Base-by-base conservation (phyloP, 1,140 invertebrate genomes). In the Ylistrum balloti region DNA sequence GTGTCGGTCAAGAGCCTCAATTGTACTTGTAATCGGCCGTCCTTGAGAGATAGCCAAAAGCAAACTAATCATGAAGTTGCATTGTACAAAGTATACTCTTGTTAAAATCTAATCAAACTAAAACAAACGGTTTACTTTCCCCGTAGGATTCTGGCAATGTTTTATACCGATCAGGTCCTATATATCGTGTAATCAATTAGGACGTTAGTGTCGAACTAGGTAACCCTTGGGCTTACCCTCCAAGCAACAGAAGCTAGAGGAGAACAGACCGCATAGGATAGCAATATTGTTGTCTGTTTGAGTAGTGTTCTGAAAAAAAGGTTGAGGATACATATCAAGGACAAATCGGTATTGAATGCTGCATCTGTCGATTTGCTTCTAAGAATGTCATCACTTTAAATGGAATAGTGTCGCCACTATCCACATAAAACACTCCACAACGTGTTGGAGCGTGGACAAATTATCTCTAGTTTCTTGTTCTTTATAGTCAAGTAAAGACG, bases 71-170 rank as follows among this genome's bases (percentile, higher is more conserved):
- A 74, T 74, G 22, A 74, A 74, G 56, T 1, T 74, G 22, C 22
- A 28, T 17, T 74, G 56, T n/a, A n/a, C n/a, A 74, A 74, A 28
- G 22, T 74, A 74, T 74, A 74, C 22, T 28, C 22, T 74, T 22
- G 5, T 74, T 28, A 74, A n/a, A 74, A n/a, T n/a, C 2, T 74
- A 28, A 74, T 74, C n/a, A 74, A 74, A 28, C 56, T 28, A 28
- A n/a, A 74, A 28, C 28, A 74, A 28, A 74, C 22, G 56, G 56
- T 74, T 74, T 74, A 74, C 56, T 74, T 74, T 74, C 56, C 56
- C 56, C 15, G n/a, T n/a, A 28, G 56, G 56, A 28, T 28, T 74
- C 56, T 74, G 56, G 22, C n/a, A 74, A 74, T 74, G 17, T 74
- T 28, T 28, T 3, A 74, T 74, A 74, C n/a, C 9, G 56, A 74